Percentiles rank a stretch among this genome's conserved stretches.
Conservation (phyloP, 2,113 vertebrate genomes). For the Brachirus orientalis region DNA sequence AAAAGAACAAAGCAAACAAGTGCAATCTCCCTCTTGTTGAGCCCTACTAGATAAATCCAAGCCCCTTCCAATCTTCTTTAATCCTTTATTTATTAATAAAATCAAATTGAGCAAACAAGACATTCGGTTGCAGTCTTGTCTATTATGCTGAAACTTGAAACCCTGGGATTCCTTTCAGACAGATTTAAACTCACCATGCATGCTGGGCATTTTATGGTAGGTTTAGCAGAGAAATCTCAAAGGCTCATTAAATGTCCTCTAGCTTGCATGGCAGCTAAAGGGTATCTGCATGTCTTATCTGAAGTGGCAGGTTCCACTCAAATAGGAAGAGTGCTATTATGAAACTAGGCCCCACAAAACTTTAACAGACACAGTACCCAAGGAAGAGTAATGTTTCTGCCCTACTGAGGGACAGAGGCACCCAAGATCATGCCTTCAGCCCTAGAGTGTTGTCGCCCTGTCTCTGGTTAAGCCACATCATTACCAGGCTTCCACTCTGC, state of each 20-base stretch:
- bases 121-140: slow-evolving; percentile 59
- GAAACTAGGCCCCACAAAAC: slow-evolving; percentile 74
- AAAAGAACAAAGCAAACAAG: slow-evolving; percentile 56
- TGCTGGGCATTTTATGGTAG: slow-evolving; percentile 74
- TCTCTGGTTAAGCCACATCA: slow-evolving; percentile 77
- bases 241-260: slow-evolving; percentile 83
- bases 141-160: slow-evolving; percentile 70
- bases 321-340: slow-evolving; percentile 75
- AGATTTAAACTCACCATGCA: slow-evolving; percentile 65
- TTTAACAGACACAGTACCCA: slow-evolving; percentile 65
- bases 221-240: slow-evolving; percentile 81
- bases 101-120: slow-evolving; percentile 74
- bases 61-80: slow-evolving; percentile 71
- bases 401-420: slow-evolving; percentile 51
- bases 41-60: slow-evolving; percentile 64
- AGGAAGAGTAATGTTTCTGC: slow-evolving; percentile 63
- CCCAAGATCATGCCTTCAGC: slow-evolving; percentile 55
- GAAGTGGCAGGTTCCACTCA: slow-evolving; percentile 70
- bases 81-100: slow-evolving; percentile 85
- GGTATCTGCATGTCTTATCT: slow-evolving; percentile 81
- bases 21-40: slow-evolving; percentile 69
- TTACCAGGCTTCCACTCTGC: slow-evolving; percentile 70
- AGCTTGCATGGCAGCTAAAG: slow-evolving; percentile 72
- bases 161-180: slow-evolving; percentile 62
- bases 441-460: slow-evolving; percentile 61